Conservation (phyloP, 2,113 vertebrate species). For the Daubentonia madagascariensis region DNA sequence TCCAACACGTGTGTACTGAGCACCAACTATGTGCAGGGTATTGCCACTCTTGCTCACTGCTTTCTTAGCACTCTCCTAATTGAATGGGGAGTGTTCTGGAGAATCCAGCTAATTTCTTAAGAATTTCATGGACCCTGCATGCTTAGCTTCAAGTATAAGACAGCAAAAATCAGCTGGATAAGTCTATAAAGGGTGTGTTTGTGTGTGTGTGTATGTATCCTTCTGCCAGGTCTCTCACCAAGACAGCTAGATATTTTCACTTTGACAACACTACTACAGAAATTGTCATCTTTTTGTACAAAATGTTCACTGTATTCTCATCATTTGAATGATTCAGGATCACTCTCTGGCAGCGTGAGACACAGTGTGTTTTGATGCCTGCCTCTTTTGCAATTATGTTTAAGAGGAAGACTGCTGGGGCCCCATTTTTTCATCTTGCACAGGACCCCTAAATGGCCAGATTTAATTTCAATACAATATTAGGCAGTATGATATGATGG, state of each 20-base stretch:
- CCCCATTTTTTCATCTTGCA: slow-evolving; percentile 78
- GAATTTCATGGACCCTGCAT: background rate
- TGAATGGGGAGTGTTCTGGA: background rate
- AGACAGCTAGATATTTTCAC: slow-evolving; percentile 82
- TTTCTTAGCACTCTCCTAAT: background rate
- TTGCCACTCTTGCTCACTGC: background rate
- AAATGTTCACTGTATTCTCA: slow-evolving; percentile 80
- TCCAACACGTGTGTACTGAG: background rate
- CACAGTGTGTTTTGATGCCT: slow-evolving; percentile 80
- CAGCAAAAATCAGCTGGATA: slow-evolving; percentile 69
- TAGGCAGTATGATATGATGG: slow-evolving; percentile 75
- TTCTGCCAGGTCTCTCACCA: slow-evolving; percentile 77
- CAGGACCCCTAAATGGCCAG: slow-evolving; percentile 78
- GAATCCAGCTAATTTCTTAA: background rate
- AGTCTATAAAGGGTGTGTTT: slow-evolving; percentile 12
- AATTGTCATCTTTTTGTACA: slow-evolving; percentile 82
- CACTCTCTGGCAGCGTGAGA: slow-evolving; percentile 77
- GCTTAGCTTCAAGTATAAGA: background rate
- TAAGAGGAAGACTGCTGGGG: slow-evolving; percentile 83
- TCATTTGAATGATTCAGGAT: slow-evolving; percentile 83
- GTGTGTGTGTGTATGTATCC: background rate
- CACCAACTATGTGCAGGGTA: background rate
- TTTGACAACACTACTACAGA: slow-evolving; percentile 82
- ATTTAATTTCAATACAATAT: slow-evolving; percentile 82
- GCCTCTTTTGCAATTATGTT: slow-evolving; percentile 85